Conservation (phyloP, 2,888 invertebrate genomes). For the Agrotis puta region DNA sequence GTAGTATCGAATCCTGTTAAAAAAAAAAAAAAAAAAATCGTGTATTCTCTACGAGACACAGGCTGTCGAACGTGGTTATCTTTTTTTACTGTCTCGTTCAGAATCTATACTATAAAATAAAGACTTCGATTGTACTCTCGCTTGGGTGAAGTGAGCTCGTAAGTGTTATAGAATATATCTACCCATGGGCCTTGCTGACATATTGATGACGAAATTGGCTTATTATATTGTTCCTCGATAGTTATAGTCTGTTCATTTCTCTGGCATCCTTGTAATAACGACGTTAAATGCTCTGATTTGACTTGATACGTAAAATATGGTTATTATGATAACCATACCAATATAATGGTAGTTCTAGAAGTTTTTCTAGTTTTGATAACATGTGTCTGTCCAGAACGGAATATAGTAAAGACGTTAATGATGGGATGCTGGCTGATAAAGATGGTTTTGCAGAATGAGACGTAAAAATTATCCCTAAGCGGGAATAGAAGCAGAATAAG, state of each 20-base stretch:
- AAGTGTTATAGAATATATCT: too few relatives aligned
- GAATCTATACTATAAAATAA: too few relatives aligned
- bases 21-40: too few relatives aligned
- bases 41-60: too few relatives aligned
- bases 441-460: neutral
- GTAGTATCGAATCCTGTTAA: too few relatives aligned
- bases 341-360: neutral
- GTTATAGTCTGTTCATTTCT: neutral
- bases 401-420: neutral
- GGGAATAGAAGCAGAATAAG: neutral
- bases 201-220: conserved; percentile 3
- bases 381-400: neutral
- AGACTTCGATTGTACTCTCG: too few relatives aligned
- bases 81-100: too few relatives aligned
- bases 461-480: neutral
- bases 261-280: neutral
- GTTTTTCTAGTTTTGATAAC: neutral
- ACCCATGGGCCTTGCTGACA: neutral
- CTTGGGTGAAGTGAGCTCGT: too few relatives aligned
- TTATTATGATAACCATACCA: neutral
- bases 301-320: conserved; percentile 1
- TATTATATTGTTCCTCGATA: conserved; percentile 7
- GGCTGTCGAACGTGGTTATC: too few relatives aligned
- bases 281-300: neutral
- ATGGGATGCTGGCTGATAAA: neutral